Evolutionary conservation across 2,113 vertebrate species (phyloP), one percentile per base, ranked within the genome.

Genomic region (Poecile atricapillus): DNA sequence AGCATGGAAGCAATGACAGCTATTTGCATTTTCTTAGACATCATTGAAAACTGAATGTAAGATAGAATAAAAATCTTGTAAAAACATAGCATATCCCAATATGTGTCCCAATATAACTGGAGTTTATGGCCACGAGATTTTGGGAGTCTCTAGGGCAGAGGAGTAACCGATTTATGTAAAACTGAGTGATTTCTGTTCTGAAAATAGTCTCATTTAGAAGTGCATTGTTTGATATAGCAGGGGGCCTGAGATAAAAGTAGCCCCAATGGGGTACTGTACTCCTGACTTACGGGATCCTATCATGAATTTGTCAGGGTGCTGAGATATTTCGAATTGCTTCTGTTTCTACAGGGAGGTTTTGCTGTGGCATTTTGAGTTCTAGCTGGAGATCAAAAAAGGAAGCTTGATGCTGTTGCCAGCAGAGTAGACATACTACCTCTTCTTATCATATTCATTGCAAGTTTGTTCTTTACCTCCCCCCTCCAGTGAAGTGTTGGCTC

Each of bases 401-500:
- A 86, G 43, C 82, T 90, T 67, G 87, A 39, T 74, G 56, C 71
- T 17, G 3, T 33, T 93, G 71, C 68, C 76, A 82, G 85, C 23
- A 56, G 49, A 88, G 64, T 70, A 90, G 89, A 96, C 49, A 28
- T 83, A 83, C 79, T 92, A 46, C 85, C 83, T 92, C 79, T 92
- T 95, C 84, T 95, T 69, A 84, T 96, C 76, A 76, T 94, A 95
- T 94, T 96, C 88, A 89, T 68, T 89, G 86, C 89, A 89, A 92
- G 85, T 94, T 94, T 91, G 77, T 65, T 95, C 69, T 87, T 71
- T 58, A 70, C 80, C 92, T 94, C 83, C 92, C 90, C 78, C 52
- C 30, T 90, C 65, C 60, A 89, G 64, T 92, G 85, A 94, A 94
- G 77, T 92, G 74, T 85, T 89, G 62, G 80, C 49, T 96, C 83